These are phyloP conservation scores for Oeneis ivallda DNA, from an alignment of 2,888 invertebrate genomes.

Conservation along the genomic window DNA sequence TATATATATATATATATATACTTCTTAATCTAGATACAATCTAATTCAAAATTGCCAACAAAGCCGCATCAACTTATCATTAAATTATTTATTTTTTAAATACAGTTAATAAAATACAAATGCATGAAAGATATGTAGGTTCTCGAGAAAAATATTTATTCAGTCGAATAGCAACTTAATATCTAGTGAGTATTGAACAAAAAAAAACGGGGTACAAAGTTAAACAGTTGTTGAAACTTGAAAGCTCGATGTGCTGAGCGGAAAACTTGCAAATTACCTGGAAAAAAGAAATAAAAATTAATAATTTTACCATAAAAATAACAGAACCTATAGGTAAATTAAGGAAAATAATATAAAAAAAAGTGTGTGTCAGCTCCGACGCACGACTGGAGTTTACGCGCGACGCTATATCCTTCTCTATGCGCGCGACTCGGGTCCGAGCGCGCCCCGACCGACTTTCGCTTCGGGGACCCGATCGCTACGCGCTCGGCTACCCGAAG, in stretches of 20 bases:
- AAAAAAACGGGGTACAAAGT: constrained; percentile 37
- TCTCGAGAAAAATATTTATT: constrained; percentile 54
- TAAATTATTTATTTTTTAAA: constrained; percentile 42
- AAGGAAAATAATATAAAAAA: background rate
- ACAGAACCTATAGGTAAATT: background rate
- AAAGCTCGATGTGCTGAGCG: constrained; percentile 54
- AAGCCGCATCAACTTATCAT: constrained; percentile 48
- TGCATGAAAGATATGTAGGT: constrained; percentile 69
- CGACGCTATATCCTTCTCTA: too few relatives aligned
- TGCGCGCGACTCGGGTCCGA: too few relatives aligned
- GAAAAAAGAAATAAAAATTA: constrained; percentile 43
- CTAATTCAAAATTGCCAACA: constrained; percentile 39
- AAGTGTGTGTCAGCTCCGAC: too few relatives aligned
- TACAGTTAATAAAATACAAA: constrained; percentile 64
- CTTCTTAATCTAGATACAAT: constrained; percentile 27
- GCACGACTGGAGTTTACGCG: too few relatives aligned
- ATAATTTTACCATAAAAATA: background rate
- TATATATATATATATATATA: background rate
- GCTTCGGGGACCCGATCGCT: too few relatives aligned
- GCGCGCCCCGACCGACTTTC: too few relatives aligned
- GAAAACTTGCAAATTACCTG: constrained; percentile 59
- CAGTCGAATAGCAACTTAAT: constrained; percentile 65
- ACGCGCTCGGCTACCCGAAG: too few relatives aligned
- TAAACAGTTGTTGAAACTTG: constrained; percentile 17
- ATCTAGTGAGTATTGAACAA: constrained; percentile 70